A percentile compares a stretch with the other conserved stretches of the same genome.
Evolutionary conservation across 2,113 vertebrate species (phyloP).

Genomic region (Peromyscus californicus): DNA sequence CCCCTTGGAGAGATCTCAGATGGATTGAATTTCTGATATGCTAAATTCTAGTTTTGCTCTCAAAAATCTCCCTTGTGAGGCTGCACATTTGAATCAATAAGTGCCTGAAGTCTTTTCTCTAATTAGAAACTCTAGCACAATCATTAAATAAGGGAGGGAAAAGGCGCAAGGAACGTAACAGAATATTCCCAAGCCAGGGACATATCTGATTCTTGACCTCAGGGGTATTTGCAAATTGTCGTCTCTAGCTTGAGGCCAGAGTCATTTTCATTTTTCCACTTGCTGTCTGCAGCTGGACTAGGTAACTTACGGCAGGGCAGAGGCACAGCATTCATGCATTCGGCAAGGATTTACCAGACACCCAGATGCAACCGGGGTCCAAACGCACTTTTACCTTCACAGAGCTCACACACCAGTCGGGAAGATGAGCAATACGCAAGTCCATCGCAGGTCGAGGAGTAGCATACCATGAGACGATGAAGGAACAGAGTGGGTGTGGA

Average conservation of each 20-base stretch:
- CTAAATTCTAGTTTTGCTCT: conserved; percentile 74
- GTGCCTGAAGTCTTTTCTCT: conserved; percentile 66
- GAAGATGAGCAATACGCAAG: background rate
- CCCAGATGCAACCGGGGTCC: background rate
- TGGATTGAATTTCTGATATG: conserved; percentile 77
- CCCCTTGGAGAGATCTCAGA: conserved; percentile 71
- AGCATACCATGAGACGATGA: background rate
- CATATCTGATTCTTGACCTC: conserved; percentile 64
- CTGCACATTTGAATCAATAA: conserved; percentile 73
- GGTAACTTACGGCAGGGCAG: background rate
- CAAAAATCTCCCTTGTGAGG: conserved; percentile 64
- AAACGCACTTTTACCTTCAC: background rate
- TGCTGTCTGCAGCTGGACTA: background rate
- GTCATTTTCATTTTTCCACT: conserved; percentile 55
- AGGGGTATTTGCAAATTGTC: conserved; percentile 61
- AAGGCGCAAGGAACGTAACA: conserved; percentile 54
- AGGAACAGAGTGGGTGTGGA: background rate
- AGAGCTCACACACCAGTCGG: background rate
- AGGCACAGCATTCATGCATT: background rate
- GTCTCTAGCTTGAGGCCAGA: conserved; percentile 52
- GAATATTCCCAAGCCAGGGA: conserved; percentile 65
- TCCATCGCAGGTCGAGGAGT: background rate
- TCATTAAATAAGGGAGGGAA: conserved; percentile 32
- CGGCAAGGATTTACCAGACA: background rate
- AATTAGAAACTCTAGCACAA: conserved; percentile 77